phyloP scores from a whole-genome alignment of 2,888 invertebrate species.

The Netelia virgata region DNA sequence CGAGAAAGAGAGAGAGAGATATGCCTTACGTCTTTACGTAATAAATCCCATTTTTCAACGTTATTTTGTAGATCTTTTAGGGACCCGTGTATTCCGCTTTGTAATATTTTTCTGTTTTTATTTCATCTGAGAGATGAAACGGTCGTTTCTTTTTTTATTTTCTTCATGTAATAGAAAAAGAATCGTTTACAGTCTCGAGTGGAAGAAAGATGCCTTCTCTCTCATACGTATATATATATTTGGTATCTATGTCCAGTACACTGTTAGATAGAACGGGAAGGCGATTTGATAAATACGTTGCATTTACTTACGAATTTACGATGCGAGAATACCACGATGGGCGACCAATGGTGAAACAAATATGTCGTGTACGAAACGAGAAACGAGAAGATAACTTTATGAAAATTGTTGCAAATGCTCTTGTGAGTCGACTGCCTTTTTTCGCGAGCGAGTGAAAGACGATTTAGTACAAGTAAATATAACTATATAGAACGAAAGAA shows the following conservation, averaged over 20 bases:
- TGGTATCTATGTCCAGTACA: conserved; percentile 38
- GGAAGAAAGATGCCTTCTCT: conserved; percentile 13
- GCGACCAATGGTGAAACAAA: not conserved
- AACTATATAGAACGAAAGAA: conserved; percentile 14
- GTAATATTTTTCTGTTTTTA: conserved; percentile 33
- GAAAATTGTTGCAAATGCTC: conserved; percentile 25
- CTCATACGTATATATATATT: conserved; percentile 28
- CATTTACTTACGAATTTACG: conserved; percentile 49
- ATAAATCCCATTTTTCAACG: too few species aligned
- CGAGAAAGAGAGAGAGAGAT: not conserved
- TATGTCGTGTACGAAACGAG: conserved; percentile 1
- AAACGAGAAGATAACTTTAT: conserved; percentile 52
- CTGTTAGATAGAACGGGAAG: not conserved
- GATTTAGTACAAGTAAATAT: conserved; percentile 44
- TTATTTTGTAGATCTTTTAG: conserved; percentile 57
- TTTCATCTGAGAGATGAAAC: conserved; percentile 4
- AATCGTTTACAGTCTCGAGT: conserved; percentile 17
- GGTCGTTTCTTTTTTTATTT: conserved; percentile 29
- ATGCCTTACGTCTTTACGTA: not conserved
- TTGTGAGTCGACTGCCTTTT: conserved; percentile 8
- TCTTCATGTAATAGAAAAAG: conserved; percentile 17
- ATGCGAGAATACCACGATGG: conserved; percentile 7
- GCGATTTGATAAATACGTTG: conserved; percentile 33
- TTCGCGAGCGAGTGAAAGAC: conserved; percentile 43
- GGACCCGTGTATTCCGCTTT: conserved; percentile 49